These are phyloP conservation scores for Frieseomelitta varia DNA, from an alignment of 1,140 invertebrate species.

Conservation along the genomic window DNA sequence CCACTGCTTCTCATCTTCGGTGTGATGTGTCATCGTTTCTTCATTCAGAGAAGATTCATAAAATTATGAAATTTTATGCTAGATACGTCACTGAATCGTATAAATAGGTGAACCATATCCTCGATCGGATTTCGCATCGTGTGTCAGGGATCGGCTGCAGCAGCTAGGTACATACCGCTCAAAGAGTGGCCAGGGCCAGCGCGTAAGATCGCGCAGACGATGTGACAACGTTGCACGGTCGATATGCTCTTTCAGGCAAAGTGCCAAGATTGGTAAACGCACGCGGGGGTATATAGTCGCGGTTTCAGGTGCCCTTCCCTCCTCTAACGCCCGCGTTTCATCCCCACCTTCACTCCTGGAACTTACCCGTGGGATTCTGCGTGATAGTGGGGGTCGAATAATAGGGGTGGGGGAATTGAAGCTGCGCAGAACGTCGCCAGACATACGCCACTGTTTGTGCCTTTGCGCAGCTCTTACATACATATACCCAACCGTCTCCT, in stretches of 20 bases:
- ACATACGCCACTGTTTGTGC: slow-evolving; percentile 41
- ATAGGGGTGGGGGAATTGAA: slow-evolving; percentile 71
- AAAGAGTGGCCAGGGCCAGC: slow-evolving; percentile 74
- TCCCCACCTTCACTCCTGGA: slow-evolving; percentile 58
- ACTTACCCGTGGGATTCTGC: slow-evolving; percentile 71
- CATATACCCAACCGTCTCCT: slow-evolving; percentile 60
- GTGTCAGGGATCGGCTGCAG: slow-evolving; percentile 67
- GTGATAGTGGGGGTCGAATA: slow-evolving; percentile 58
- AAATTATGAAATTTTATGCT: background rate
- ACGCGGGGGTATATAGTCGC: slow-evolving; percentile 69
- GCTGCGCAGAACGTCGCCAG: slow-evolving; percentile 76
- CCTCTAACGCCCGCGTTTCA: slow-evolving; percentile 47
- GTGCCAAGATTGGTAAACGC: slow-evolving; percentile 82
- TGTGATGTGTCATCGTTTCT: background rate
- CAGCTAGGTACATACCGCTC: slow-evolving; percentile 72
- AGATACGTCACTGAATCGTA: slow-evolving; percentile 31
- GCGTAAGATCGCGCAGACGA: slow-evolving; percentile 69
- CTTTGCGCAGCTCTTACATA: slow-evolving; percentile 72
- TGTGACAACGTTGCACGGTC: slow-evolving; percentile 81
- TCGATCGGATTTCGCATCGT: slow-evolving; percentile 65
- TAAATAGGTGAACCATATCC: slow-evolving; percentile 55
- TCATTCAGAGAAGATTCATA: background rate
- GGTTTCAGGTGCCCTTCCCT: slow-evolving; percentile 75
- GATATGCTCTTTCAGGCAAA: slow-evolving; percentile 83
- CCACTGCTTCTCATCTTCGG: background rate